Conservation (phyloP, 53 echinoderm and acorn worm genomes). For the Astropecten irregularis region DNA sequence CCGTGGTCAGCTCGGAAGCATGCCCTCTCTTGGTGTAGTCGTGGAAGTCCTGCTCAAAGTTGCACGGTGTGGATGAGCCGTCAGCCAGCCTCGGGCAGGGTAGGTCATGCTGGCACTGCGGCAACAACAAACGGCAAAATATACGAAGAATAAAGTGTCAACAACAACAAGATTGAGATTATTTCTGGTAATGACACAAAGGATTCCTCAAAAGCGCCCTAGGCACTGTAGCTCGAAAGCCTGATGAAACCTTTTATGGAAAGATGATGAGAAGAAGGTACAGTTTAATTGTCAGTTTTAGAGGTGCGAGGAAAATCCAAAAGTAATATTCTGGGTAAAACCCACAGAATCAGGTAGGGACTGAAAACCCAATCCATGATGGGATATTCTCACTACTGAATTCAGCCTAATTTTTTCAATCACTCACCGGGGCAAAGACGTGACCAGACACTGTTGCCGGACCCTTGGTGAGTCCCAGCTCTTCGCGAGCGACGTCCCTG, state of each 20-base stretch:
- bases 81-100: conserved; percentile 72
- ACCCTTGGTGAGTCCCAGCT: background rate
- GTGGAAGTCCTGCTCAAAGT: conserved; percentile 86
- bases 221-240: too few relatives aligned
- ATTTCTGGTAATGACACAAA: too few relatives aligned
- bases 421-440: conserved; percentile 97
- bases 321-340: too few relatives aligned
- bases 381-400: background rate
- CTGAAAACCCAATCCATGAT: too few relatives aligned
- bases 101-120: conserved; percentile 84
- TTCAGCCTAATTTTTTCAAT: too few relatives aligned
- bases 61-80: conserved; percentile 70
- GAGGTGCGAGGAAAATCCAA: background rate
- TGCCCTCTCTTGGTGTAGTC: background rate
- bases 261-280: too few relatives aligned
- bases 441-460: conserved; percentile 37
- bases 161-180: background rate
- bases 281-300: background rate
- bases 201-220: too few relatives aligned
- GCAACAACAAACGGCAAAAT: too few relatives aligned
- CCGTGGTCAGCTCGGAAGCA: conserved; percentile 26
- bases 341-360: too few relatives aligned
- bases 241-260: too few relatives aligned
- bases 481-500: background rate
- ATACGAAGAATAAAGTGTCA: background rate